A percentile compares a stretch with the other conserved stretches of the same genome.
Conservation (phyloP, 2,888 invertebrate species). For the Julus scanicus region DNA sequence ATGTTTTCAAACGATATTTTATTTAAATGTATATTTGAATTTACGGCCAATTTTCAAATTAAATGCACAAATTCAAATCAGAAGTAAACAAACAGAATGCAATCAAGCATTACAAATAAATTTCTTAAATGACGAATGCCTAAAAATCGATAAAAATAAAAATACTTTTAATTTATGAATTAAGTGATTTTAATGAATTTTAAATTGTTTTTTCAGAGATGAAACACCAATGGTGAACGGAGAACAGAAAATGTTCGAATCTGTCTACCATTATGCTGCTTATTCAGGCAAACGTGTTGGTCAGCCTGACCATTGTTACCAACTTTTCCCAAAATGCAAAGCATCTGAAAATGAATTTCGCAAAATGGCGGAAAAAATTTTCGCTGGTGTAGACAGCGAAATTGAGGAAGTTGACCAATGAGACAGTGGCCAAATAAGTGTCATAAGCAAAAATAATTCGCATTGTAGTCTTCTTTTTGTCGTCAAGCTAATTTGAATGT, state of each 20-base stretch:
- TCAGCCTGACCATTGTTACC: conserved; percentile 33
- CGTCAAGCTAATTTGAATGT: not conserved
- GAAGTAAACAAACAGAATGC: too few species aligned
- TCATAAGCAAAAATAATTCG: not conserved
- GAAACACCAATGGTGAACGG: conserved; percentile 53
- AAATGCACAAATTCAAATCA: too few species aligned
- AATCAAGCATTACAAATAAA: too few species aligned
- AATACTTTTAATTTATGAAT: not conserved
- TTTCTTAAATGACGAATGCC: not conserved
- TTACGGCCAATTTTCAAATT: too few species aligned
- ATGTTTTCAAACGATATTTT: too few species aligned
- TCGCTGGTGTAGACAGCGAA: conserved; percentile 50
- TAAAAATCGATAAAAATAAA: too few species aligned
- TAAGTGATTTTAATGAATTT: not conserved
- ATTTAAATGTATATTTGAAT: too few species aligned
- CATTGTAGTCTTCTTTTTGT: conserved; percentile 8
- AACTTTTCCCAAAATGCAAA: conserved; percentile 57
- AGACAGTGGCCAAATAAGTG: conserved; percentile 8
- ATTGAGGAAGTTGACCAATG: conserved; percentile 54
- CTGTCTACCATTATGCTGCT: conserved; percentile 56
- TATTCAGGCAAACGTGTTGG: conserved; percentile 49
- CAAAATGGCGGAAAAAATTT: conserved; percentile 57
- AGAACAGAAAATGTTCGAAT: conserved; percentile 55
- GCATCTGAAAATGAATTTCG: conserved; percentile 54
- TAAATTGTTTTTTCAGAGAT: conserved; percentile 54